Evolutionary conservation across 2,113 vertebrate genomes (phyloP).

Genomic region (Holacanthus passer): DNA sequence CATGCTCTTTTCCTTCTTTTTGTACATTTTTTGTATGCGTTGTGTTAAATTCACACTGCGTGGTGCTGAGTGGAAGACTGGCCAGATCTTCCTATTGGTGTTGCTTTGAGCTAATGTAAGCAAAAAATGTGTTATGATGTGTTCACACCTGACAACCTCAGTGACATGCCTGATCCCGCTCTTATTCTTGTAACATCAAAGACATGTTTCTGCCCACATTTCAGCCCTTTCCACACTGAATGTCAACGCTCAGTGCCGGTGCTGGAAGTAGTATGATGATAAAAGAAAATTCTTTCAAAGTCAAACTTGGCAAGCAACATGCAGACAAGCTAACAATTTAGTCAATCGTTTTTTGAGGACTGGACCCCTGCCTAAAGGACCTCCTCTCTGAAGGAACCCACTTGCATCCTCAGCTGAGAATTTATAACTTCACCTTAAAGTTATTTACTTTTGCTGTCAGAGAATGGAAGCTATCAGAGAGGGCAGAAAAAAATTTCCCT

Average conservation of each 20-base stretch:
- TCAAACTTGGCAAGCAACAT: background rate
- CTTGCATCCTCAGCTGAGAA: background rate
- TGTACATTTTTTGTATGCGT: background rate
- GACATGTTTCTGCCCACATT: background rate
- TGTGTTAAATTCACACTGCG: background rate
- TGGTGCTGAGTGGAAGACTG: background rate
- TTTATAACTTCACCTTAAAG: too few relatives aligned
- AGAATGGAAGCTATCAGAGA: too few relatives aligned
- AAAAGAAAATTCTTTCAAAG: background rate
- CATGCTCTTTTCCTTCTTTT: constrained; percentile 4
- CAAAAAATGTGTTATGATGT: background rate
- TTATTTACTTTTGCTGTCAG: background rate
- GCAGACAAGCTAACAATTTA: background rate
- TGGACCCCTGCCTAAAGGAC: background rate
- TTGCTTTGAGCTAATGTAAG: constrained; percentile 10
- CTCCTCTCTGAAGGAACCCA: background rate
- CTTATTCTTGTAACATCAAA: constrained; percentile 21
- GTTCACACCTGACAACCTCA: constrained; percentile 7
- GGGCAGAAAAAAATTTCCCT: too few relatives aligned
- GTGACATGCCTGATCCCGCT: constrained; percentile 12
- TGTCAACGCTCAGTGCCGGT: background rate
- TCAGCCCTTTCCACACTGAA: background rate
- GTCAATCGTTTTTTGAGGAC: background rate
- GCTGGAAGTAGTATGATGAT: too few relatives aligned
- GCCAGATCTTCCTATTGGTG: background rate